Conservation (phyloP, 2,888 invertebrate genomes). For the Celastrina argiolus region DNA sequence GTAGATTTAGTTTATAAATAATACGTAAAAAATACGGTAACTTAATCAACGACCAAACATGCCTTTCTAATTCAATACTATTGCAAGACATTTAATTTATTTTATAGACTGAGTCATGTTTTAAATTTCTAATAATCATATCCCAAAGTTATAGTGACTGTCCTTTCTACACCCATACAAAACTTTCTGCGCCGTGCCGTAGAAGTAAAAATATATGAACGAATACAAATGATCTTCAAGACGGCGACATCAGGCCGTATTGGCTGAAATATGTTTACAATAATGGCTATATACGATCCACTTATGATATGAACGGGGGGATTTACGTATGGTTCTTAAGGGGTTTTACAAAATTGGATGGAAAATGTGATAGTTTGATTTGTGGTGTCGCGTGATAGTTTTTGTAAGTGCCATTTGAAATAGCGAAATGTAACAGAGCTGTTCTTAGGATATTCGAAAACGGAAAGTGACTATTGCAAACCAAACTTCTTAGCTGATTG, state of each 20-base stretch:
- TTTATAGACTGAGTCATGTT: too few species aligned
- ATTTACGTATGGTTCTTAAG: slow-evolving; percentile 31
- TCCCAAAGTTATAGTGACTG: too few species aligned
- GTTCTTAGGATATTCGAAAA: too few species aligned
- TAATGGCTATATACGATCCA: slow-evolving; percentile 54
- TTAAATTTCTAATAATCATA: too few species aligned
- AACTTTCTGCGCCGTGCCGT: slow-evolving; percentile 16
- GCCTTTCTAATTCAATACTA: too few species aligned
- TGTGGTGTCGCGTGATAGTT: neutral
- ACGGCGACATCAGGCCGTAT: slow-evolving; percentile 48
- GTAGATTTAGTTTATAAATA: too few species aligned
- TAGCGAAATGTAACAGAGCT: neutral
- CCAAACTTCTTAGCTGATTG: too few species aligned
- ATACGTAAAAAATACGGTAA: too few species aligned
- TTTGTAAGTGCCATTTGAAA: neutral
- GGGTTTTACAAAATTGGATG: slow-evolving; percentile 39
- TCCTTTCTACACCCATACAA: too few species aligned
- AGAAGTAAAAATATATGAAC: slow-evolving; percentile 44
- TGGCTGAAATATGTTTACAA: slow-evolving; percentile 69
- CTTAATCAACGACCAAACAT: too few species aligned
- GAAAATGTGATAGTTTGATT: slow-evolving; percentile 28
- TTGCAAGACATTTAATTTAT: too few species aligned
- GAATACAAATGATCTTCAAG: slow-evolving; percentile 55
- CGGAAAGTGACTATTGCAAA: too few species aligned
- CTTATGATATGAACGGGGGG: slow-evolving; percentile 55